phyloP scores from a whole-genome alignment of 1,140 invertebrate genomes.

The Scaptomyza pallida region DNA sequence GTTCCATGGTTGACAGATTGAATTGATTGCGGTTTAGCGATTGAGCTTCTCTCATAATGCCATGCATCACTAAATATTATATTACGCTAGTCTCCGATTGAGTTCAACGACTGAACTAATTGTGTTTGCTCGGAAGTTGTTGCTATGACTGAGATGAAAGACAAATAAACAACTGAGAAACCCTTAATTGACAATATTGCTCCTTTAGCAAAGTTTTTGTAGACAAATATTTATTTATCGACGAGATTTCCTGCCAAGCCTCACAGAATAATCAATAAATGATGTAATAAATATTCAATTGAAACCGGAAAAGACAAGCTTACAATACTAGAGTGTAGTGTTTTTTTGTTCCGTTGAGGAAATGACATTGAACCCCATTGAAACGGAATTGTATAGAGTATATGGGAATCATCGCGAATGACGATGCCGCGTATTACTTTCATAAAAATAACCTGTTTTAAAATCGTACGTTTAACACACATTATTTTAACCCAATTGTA shows the following conservation, averaged over 20 bases:
- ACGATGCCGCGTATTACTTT: conserved; percentile 3
- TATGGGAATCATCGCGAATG: background rate
- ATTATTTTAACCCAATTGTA: conserved; percentile 65
- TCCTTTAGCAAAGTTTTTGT: background rate
- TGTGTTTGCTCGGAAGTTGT: background rate
- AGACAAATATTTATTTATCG: no score
- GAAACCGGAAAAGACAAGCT: conserved; percentile 41
- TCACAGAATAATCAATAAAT: background rate
- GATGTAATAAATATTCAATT: background rate
- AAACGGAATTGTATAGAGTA: background rate
- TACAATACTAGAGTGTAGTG: conserved; percentile 33
- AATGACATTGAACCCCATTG: conserved; percentile 69
- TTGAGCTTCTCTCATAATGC: conserved; percentile 1
- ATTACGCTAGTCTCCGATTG: background rate
- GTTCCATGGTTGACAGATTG: conserved; percentile 46
- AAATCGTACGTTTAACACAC: conserved; percentile 3
- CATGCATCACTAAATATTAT: conserved; percentile 14
- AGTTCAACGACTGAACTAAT: background rate
- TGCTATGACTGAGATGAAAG: no score
- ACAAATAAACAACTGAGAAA: background rate
- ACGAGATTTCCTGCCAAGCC: no score
- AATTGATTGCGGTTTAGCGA: conserved; percentile 19
- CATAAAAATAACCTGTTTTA: background rate
- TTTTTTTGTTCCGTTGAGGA: conserved; percentile 47
- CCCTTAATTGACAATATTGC: background rate